Evolutionary conservation across 2,797 vertebrate genomes (phyloP).

Genomic region (Tachyglossus aculeatus): DNA sequence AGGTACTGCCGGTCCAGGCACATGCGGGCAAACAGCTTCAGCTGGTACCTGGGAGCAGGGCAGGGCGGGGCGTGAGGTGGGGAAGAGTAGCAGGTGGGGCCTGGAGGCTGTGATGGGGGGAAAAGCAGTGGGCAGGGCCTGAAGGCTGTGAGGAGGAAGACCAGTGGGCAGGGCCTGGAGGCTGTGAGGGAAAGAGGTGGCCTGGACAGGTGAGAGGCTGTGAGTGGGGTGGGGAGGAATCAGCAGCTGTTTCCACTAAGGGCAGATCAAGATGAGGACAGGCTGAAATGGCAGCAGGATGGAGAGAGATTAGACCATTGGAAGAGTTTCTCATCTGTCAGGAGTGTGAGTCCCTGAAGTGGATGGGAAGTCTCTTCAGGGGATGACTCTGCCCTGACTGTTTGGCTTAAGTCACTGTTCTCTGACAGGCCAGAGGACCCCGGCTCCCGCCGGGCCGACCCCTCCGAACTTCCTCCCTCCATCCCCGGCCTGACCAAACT

Average conservation of each 20-base stretch:
- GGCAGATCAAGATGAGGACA: not conserved
- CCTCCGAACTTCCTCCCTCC: too few species aligned
- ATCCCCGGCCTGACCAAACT: too few species aligned
- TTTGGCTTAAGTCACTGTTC: too few species aligned
- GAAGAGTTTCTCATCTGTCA: too few species aligned
- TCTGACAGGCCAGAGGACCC: too few species aligned
- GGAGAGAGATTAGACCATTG: not conserved
- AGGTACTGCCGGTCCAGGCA: constrained; percentile 97
- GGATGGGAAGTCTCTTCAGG: too few species aligned
- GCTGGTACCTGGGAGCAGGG: constrained; percentile 84
- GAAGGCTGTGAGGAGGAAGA: not conserved
- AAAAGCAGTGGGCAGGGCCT: fast-evolving
- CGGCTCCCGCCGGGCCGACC: too few species aligned
- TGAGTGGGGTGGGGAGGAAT: not conserved
- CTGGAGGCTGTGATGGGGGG: not conserved
- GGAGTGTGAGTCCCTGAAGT: too few species aligned
- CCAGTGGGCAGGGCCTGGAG: not conserved
- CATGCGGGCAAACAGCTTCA: constrained; percentile 97
- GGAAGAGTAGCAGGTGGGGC: not conserved
- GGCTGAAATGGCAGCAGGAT: not conserved
- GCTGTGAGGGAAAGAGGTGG: not conserved
- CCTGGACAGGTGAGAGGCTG: fast-evolving
- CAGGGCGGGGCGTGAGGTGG: not conserved
- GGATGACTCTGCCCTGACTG: too few species aligned
- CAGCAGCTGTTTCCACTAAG: not conserved